A percentile compares a stretch with the other conserved stretches of the same genome.
phyloP scores from a whole-genome alignment of 2,113 vertebrate genomes.

The Tetrao urogallus region DNA sequence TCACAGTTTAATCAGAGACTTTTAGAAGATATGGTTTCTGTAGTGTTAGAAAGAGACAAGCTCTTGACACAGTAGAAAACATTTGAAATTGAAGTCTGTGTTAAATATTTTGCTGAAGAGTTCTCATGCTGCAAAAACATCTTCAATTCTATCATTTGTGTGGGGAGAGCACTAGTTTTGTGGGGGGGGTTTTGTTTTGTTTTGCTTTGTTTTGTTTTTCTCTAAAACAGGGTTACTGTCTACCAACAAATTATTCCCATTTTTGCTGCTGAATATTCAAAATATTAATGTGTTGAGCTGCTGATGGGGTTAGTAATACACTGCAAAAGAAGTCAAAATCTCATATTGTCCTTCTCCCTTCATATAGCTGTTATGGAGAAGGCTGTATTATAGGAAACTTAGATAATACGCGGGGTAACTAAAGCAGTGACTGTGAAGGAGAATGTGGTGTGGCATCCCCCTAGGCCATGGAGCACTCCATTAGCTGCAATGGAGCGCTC shows the following conservation, averaged over 20 bases:
- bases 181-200: too few relatives aligned
- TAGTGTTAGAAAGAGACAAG: background rate
- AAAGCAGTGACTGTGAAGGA: constrained; percentile 55
- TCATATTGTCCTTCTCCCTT: background rate
- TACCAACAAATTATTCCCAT: background rate
- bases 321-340: background rate
- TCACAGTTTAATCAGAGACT: background rate
- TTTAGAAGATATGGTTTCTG: background rate
- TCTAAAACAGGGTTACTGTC: background rate
- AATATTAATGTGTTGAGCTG: constrained; percentile 4
- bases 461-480: constrained; percentile 14
- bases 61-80: background rate
- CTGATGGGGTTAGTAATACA: background rate
- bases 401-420: constrained; percentile 38
- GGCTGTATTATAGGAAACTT: constrained; percentile 42
- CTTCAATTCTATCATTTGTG: background rate
- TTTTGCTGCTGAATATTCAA: constrained; percentile 18
- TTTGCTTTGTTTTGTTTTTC: background rate
- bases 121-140: background rate
- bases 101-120: background rate
- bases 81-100: background rate
- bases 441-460: background rate
- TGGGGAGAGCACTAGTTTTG: background rate
- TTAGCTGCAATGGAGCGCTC: constrained; percentile 54
- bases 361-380: constrained; percentile 14